These are phyloP conservation scores for Haliclystus octoradiatus DNA, from an alignment of 30 jellyfish, hydroid and myxozoan genomes.

Conservation along the genomic window DNA sequence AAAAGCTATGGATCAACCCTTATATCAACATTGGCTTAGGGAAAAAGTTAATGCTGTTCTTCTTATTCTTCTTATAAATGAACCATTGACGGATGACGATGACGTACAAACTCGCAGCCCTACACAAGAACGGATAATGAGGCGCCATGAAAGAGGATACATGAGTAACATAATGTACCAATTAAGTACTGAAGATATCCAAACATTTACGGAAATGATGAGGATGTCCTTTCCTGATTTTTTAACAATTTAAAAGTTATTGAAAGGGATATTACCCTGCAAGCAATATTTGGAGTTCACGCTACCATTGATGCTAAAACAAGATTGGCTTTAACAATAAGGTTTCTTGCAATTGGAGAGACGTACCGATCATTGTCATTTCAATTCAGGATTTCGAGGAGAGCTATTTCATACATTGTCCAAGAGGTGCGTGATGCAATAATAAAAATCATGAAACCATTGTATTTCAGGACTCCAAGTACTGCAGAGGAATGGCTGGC, in stretches of 20 bases:
- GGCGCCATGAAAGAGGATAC: neutral
- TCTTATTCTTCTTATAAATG: too few relatives aligned
- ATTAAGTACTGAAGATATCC: neutral
- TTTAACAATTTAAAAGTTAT: too few relatives aligned
- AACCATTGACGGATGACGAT: too few relatives aligned
- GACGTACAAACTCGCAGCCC: constrained; percentile 1
- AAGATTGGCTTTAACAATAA: constrained; percentile 10
- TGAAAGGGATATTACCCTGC: neutral
- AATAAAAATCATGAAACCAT: constrained; percentile 1
- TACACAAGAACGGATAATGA: neutral
- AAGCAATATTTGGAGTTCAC: neutral
- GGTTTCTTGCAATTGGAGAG: constrained; percentile 27
- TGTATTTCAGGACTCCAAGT: neutral
- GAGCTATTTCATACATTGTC: too few relatives aligned
- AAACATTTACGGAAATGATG: neutral
- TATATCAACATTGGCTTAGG: too few relatives aligned
- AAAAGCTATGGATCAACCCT: too few relatives aligned
- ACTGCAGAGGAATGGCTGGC: constrained; percentile 26
- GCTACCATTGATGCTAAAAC: constrained; percentile 5
- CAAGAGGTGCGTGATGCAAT: too few relatives aligned
- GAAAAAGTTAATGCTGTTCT: too few relatives aligned
- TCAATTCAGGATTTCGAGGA: constrained; percentile 10
- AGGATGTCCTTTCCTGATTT: neutral
- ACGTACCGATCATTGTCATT: constrained; percentile 6
- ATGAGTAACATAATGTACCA: too few relatives aligned